Percentiles rank a stretch among this genome's conserved stretches.
Evolutionary conservation across 2,888 invertebrate genomes (phyloP).

Genomic region (Strigamia maritima): DNA sequence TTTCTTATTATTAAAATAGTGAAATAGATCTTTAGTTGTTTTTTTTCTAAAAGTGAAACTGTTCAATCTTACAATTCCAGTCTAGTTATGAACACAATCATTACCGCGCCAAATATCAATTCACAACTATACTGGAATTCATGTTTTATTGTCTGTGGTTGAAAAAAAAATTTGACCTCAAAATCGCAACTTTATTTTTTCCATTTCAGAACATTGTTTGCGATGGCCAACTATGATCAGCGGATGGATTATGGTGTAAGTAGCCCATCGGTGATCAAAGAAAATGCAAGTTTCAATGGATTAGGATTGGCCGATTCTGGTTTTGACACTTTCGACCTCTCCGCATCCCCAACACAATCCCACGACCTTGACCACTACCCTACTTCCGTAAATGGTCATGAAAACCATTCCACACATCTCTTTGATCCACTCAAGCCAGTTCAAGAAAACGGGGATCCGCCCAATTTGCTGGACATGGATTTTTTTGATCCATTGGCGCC

Average conservation of each 20-base stretch:
- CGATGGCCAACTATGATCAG: conserved; percentile 37
- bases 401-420: neutral
- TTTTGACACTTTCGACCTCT: conserved; percentile 34
- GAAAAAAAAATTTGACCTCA: too few species aligned
- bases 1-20: too few species aligned
- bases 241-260: conserved; percentile 31
- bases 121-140: too few species aligned
- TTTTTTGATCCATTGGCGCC: conserved; percentile 37
- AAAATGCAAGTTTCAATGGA: conserved; percentile 2
- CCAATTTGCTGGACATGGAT: conserved; percentile 35
- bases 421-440: conserved; percentile 26
- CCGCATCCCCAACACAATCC: conserved; percentile 31
- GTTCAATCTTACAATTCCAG: too few species aligned
- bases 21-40: too few species aligned
- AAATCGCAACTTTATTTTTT: neutral
- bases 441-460: conserved; percentile 34
- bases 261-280: conserved; percentile 20
- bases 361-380: conserved; percentile 29
- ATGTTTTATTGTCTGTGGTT: too few species aligned
- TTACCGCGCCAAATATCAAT: too few species aligned
- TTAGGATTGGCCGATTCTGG: conserved; percentile 35
- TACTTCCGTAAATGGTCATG: conserved; percentile 3
- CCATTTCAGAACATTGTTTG: conserved; percentile 4
- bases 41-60: too few species aligned
- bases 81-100: too few species aligned